phyloP scores from a whole-genome alignment of 1,140 invertebrate species.

The Drosophila leontia region DNA sequence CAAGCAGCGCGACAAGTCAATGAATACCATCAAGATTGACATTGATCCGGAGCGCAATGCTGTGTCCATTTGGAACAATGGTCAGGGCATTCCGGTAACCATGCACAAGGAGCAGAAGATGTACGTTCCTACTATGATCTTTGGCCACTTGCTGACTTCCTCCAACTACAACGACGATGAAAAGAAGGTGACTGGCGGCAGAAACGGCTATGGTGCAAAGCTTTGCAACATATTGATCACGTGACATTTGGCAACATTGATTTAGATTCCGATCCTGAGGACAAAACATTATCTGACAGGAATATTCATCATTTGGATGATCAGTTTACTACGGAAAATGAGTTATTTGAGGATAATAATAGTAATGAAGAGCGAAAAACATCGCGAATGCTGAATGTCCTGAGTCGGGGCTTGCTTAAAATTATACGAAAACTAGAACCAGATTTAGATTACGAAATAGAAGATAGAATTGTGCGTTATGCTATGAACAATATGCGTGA shows the following conservation, averaged over 20 bases:
- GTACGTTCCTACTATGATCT: too few species aligned
- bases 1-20: too few species aligned
- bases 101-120: too few species aligned
- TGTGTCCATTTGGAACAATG: too few species aligned
- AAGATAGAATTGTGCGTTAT: constrained; percentile 44
- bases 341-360: neutral
- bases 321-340: constrained; percentile 2
- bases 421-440: neutral
- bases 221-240: too few species aligned
- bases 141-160: too few species aligned
- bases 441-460: constrained; percentile 10
- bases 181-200: too few species aligned
- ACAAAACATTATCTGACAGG: neutral
- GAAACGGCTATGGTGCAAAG: too few species aligned
- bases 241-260: neutral
- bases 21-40: too few species aligned
- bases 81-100: too few species aligned
- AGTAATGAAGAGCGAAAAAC: neutral
- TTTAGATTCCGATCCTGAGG: neutral
- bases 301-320: neutral
- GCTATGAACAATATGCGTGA: constrained; percentile 23
- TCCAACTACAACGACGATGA: too few species aligned
- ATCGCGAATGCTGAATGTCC: constrained; percentile 4
- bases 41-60: too few species aligned
- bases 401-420: neutral